Evolutionary conservation across 2,888 invertebrate genomes (phyloP).

Genomic region (Macaria liturata): DNA sequence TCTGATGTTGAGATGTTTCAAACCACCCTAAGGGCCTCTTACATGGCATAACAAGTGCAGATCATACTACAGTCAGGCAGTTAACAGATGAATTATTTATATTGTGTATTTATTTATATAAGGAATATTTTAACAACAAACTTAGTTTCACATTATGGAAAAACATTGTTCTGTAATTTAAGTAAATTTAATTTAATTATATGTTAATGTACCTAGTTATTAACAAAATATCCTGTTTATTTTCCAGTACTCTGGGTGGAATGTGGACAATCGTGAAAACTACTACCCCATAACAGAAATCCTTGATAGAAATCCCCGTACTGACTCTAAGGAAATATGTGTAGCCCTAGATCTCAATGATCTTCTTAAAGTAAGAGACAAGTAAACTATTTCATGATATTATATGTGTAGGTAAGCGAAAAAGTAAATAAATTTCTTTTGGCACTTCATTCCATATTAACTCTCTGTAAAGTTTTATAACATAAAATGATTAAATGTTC

Average conservation of each 20-base stretch:
- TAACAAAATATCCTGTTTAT: slow-evolving; percentile 15
- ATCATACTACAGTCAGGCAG: no score
- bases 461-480: slow-evolving; percentile 75
- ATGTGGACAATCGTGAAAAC: slow-evolving; percentile 82
- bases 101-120: no score
- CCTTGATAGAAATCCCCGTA: slow-evolving; percentile 77
- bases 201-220: background rate
- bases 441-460: slow-evolving; percentile 79
- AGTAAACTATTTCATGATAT: slow-evolving; percentile 74
- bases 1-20: no score
- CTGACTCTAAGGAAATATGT: slow-evolving; percentile 81
- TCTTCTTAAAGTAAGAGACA: slow-evolving; percentile 81
- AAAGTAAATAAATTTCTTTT: slow-evolving; percentile 65
- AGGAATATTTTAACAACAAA: no score
- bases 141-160: no score
- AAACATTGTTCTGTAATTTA: no score
- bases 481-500: slow-evolving; percentile 74
- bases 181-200: no score
- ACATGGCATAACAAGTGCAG: no score
- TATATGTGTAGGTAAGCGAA: slow-evolving; percentile 75
- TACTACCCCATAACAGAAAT: slow-evolving; percentile 84
- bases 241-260: slow-evolving; percentile 85
- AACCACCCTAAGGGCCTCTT: no score
- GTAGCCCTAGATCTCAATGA: slow-evolving; percentile 81
- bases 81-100: no score